A percentile compares a stretch with the other conserved stretches of the same genome.
phyloP scores from a whole-genome alignment of 2,797 vertebrate species.

The Spondyliosoma cantharus region DNA sequence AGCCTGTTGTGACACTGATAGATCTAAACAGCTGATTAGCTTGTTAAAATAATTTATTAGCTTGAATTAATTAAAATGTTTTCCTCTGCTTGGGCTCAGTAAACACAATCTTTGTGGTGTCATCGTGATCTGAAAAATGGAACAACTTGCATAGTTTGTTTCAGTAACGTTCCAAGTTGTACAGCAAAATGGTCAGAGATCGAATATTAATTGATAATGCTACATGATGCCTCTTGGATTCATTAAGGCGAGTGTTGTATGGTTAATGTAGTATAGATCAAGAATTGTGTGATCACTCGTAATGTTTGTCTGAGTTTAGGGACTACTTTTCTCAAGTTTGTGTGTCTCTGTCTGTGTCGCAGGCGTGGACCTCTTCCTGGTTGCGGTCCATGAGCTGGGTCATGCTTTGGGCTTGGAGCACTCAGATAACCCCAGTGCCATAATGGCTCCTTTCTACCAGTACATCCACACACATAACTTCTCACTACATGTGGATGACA shows the following conservation, averaged over 20 bases:
- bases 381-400: constrained; percentile 94
- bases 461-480: constrained; percentile 94
- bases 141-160: background rate
- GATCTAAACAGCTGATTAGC: background rate
- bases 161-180: background rate
- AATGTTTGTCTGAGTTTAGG: background rate
- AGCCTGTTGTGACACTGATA: background rate
- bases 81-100: background rate
- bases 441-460: constrained; percentile 97
- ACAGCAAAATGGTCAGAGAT: background rate
- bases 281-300: constrained; percentile 3
- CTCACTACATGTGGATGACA: constrained; percentile 91
- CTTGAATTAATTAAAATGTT: background rate
- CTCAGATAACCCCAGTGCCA: constrained; percentile 91
- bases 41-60: background rate
- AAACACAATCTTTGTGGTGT: background rate
- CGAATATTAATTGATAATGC: background rate
- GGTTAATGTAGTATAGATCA: background rate
- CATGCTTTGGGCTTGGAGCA: constrained; percentile 96
- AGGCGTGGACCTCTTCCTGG: constrained; percentile 95
- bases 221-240: background rate
- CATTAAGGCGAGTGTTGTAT: too few species aligned
- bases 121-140: background rate
- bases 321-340: background rate
- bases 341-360: background rate